These are phyloP conservation scores for Holocentrus rufus DNA, from an alignment of 2,797 vertebrate genomes.

Conservation along the genomic window DNA sequence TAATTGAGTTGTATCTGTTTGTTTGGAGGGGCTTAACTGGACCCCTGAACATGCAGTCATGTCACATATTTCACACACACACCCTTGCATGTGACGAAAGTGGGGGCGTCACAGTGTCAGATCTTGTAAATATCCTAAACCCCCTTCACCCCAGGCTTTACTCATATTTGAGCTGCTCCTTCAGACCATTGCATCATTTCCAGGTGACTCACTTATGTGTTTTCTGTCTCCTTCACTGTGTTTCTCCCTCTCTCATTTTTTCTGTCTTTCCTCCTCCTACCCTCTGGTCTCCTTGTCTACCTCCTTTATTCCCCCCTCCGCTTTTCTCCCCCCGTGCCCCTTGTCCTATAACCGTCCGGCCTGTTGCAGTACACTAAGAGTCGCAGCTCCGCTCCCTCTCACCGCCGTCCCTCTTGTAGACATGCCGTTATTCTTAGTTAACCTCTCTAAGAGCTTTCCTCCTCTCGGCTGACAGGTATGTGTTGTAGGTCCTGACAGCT, in stretches of 20 bases:
- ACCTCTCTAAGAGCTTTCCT: conserved; percentile 40
- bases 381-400: conserved; percentile 11
- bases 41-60: conserved; percentile 45
- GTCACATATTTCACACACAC: not conserved
- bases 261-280: not conserved
- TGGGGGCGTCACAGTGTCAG: conserved; percentile 45
- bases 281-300: not conserved
- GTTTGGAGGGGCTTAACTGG: not conserved
- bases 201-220: not conserved
- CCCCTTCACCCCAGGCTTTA: conserved; percentile 43
- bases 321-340: conserved; percentile 8
- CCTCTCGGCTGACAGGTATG: conserved; percentile 48
- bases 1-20: not conserved
- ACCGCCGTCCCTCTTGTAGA: conserved; percentile 14
- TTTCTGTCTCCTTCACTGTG: too few relatives aligned
- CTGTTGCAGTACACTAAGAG: conserved; percentile 26
- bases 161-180: conserved; percentile 45
- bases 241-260: conserved; percentile 22
- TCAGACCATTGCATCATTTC: conserved; percentile 16
- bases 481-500: conserved; percentile 64
- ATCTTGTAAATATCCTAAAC: conserved; percentile 38
- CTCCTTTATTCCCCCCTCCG: conserved; percentile 9
- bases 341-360: not conserved
- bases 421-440: conserved; percentile 55
- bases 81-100: conserved; percentile 29